Base-by-base conservation (phyloP, 2,888 invertebrate genomes). In the Andrena hattorfiana region DNA sequence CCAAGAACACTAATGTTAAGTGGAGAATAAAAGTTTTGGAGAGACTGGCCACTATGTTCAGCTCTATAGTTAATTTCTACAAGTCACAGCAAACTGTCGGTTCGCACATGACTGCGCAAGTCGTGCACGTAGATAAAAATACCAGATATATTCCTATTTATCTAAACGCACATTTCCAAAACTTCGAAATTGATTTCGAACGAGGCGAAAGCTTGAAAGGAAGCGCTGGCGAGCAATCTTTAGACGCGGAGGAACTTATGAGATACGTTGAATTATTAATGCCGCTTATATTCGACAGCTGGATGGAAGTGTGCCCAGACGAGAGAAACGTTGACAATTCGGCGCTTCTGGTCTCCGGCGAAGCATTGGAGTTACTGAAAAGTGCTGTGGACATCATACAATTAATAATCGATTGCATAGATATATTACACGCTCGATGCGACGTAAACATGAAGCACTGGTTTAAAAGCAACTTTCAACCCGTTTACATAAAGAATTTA, bases 281-380 rank as follows among this genome's bases (percentile, higher is more conserved):
- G 94, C 97, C 98, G 0, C 94, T 98, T 30, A 94, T 98, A 74
- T 95, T 97, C 92, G 97, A 98, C 92, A 97, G 97, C 68, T 98
- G 98, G 98, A 93, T 97, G 30, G 98, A 98, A 95, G 97, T 96
- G 16, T 95, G 96, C 66, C 96, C 97, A 0, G 92, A 92, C 35
- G 94, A 93, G 35, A 88, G 92, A 35, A 81, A 79, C 23, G 92
- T 93, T n/a, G 93, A 93, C 83, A 94, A 94, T 83, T 94, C 94
- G 73, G 95, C 95, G 90, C 94, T 94, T 82, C 92, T 95, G 49
- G 94, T 97, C 23, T 95, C 94, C 83, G 95, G 95, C 83, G 97
- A 97, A 93, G 96, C 96, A 26, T 95, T 96, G 2, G 92, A 94
- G 49, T 94, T 97, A 48, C 93, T 97, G 8, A 96, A 95, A 90